Base-by-base conservation (phyloP, 2,888 invertebrate genomes). In the Gandaritis pyraliata region DNA sequence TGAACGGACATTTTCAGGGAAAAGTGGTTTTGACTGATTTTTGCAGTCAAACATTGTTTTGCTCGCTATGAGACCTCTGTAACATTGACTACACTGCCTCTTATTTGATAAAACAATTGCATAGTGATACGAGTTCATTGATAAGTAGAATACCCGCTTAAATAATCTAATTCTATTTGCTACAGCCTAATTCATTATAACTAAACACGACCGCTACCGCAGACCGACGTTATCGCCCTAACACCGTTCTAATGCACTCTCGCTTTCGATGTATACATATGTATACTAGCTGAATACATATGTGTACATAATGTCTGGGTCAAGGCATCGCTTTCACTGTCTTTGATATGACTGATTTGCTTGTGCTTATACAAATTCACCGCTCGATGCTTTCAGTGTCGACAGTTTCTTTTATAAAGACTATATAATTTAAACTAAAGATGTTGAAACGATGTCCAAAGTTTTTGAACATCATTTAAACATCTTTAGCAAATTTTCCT, bases 291-390 rank as follows among this genome's bases (percentile, higher is more conserved):
- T 38, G 16, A 15, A 16, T 4, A 16, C 6, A 43, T 43, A 41
- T 64, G 59, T 63, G 58, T 59, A 64, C 36, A 56, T 57, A 57
- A 63, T 50, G 36, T 45, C 36, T 43, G 60, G 69, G 68, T 69
- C 68, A 69, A 66, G 68, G 69, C 61, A 58, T 46, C 33, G 68
- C 70, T 72, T 73, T 72, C 72, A 68, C 72, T 72, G 67, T 64
- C 72, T 72, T 68, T 69, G 66, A 67, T 55, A 51, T 29, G 61
- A 55, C 23, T 33, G 57, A 38, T 48, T 46, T 39, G 46, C 49
- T 61, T 33, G 36, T 49, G 29, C 30, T 48, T 39, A 33, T 6
- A n/a, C n/a, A n/a, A n/a, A n/a, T n/a, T n/a, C n/a, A n/a, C n/a
- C n/a, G n/a, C n/a, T n/a, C n/a, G n/a, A n/a, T n/a, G n/a, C n/a